A percentile compares a stretch with the other conserved stretches of the same genome.
Conservation (phyloP, 2,797 vertebrate genomes). For the Tiaroga cobitis region DNA sequence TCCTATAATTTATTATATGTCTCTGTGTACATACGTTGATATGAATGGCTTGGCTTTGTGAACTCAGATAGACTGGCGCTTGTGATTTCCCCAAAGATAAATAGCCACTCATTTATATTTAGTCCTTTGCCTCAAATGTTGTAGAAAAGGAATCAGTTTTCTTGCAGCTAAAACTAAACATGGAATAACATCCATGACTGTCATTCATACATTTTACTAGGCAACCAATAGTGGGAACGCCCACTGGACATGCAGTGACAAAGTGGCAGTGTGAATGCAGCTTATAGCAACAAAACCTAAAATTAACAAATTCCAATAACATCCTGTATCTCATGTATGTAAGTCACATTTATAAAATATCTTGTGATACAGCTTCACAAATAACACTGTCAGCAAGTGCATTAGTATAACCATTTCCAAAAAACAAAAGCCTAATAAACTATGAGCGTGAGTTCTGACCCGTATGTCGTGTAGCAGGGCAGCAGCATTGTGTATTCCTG, state of each 20-base stretch:
- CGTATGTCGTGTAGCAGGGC: constrained; percentile 90
- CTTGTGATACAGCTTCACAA: background rate
- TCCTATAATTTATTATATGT: background rate
- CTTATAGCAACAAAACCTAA: background rate
- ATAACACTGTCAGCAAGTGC: background rate
- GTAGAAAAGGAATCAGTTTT: too few species aligned
- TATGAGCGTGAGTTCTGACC: constrained; percentile 71
- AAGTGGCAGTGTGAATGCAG: background rate
- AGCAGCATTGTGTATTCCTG: constrained; percentile 91
- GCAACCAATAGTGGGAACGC: background rate
- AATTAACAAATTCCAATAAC: background rate
- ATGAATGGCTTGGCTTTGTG: background rate
- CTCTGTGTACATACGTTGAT: background rate
- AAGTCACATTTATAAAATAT: background rate
- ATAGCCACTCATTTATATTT: background rate
- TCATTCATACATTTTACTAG: background rate
- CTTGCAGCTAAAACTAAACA: too few species aligned
- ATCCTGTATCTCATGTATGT: background rate
- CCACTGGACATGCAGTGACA: background rate
- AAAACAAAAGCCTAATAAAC: background rate
- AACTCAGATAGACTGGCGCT: too few species aligned
- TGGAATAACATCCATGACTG: background rate
- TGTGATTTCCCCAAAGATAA: too few species aligned
- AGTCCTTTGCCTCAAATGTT: background rate
- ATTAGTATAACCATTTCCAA: background rate